These are phyloP conservation scores for Channa maculata DNA, from an alignment of 2,113 vertebrate species.

Conservation along the genomic window DNA sequence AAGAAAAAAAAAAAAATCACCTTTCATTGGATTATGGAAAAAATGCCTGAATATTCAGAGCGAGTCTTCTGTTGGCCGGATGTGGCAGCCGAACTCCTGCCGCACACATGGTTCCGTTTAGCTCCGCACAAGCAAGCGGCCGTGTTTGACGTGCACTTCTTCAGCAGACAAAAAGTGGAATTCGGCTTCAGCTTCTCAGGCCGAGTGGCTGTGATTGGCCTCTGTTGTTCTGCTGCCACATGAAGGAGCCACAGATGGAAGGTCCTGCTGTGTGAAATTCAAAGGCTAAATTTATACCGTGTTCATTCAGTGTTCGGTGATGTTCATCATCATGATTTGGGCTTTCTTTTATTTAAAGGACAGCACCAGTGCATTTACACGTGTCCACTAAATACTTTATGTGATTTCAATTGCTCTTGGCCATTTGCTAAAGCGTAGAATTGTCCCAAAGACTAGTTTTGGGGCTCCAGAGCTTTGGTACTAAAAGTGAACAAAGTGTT, in stretches of 20 bases:
- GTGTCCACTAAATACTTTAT: no score
- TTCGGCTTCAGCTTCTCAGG: not conserved
- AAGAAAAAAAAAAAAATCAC: not conserved
- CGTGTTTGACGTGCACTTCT: conserved; percentile 10
- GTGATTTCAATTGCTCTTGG: no score
- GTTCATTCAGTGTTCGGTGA: no score
- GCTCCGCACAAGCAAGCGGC: not conserved
- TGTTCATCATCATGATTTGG: no score
- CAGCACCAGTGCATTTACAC: not conserved
- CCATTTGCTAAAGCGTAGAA: no score
- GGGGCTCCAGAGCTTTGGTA: no score
- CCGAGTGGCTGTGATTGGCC: conserved; percentile 9
- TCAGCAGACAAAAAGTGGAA: not conserved
- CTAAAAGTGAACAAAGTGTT: no score
- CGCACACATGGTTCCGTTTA: conserved; percentile 51
- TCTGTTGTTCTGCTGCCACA: conserved; percentile 29
- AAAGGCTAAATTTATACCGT: no score
- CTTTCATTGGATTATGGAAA: not conserved
- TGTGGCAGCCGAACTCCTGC: conserved; percentile 31
- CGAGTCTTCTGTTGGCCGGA: conserved; percentile 10
- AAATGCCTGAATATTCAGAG: conserved; percentile 16
- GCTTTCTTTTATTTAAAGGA: not conserved
- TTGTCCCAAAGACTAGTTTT: no score
- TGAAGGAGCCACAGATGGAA: not conserved
- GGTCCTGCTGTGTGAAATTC: not conserved